Conservation (phyloP, 1,140 invertebrate genomes). For the Mycetomoellerius zeteki region DNA sequence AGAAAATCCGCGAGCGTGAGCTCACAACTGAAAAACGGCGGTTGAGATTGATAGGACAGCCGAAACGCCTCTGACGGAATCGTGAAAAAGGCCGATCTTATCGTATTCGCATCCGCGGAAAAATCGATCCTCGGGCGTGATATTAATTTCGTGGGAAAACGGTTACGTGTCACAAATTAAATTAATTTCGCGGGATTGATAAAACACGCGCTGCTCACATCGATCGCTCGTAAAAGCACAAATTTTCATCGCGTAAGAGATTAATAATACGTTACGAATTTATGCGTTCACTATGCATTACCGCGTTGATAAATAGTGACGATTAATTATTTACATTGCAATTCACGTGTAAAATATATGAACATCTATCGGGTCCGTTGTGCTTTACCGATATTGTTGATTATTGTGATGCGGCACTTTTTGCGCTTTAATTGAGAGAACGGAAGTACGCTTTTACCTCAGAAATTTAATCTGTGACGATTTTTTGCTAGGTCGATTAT, state of each 20-base stretch:
- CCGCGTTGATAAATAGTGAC: conserved; percentile 53
- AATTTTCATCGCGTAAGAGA: conserved; percentile 53
- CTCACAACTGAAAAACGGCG: conserved; percentile 46
- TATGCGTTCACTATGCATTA: conserved; percentile 41
- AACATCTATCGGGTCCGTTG: conserved; percentile 20
- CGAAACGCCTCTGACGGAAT: conserved; percentile 9
- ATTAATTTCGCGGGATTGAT: conserved; percentile 52
- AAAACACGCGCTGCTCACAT: conserved; percentile 30
- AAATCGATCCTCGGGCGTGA: conserved; percentile 35
- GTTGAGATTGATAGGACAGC: conserved; percentile 25
- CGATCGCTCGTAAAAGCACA: conserved; percentile 44
- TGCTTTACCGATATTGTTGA: conserved; percentile 28
- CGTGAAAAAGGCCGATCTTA: conserved; percentile 6
- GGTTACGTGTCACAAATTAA: conserved; percentile 40
- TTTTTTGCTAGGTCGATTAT: neutral
- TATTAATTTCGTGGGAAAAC: conserved; percentile 42
- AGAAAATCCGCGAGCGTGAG: conserved; percentile 50
- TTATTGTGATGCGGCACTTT: conserved; percentile 36
- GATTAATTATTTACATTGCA: conserved; percentile 54
- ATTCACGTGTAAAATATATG: conserved; percentile 21
- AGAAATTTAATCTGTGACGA: conserved; percentile 23
- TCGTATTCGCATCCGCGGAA: neutral
- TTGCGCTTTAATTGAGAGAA: conserved; percentile 14
- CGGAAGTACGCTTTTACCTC: conserved; percentile 27
- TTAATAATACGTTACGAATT: conserved; percentile 60